phyloP scores from a whole-genome alignment of 2,797 vertebrate genomes.

The Lacerta viridis region DNA sequence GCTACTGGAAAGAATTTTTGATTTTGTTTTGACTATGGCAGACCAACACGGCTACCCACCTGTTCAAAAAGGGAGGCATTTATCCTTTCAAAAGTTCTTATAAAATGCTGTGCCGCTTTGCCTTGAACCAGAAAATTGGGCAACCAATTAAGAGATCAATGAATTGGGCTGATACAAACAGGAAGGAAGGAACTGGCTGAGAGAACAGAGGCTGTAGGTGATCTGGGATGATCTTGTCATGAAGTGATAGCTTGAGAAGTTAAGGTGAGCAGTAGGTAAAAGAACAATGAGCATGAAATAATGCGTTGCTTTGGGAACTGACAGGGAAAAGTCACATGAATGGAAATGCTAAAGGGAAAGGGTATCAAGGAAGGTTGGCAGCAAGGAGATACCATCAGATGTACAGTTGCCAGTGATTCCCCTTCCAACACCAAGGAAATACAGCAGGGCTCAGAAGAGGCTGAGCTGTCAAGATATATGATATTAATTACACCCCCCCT shows the following conservation, averaged over 20 bases:
- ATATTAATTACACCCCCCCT: slow-evolving; percentile 21
- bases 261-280: not conserved
- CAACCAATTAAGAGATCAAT: not conserved
- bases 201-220: not conserved
- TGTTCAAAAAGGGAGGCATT: not conserved
- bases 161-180: not conserved
- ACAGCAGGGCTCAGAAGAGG: slow-evolving; percentile 11
- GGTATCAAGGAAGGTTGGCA: not conserved
- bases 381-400: slow-evolving; percentile 15
- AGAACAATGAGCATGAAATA: slow-evolving; percentile 1
- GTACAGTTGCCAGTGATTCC: slow-evolving; percentile 1
- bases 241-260: slow-evolving; percentile 2
- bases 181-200: not conserved
- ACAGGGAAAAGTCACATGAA: slow-evolving; percentile 16
- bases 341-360: slow-evolving; percentile 22
- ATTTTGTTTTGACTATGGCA: no score
- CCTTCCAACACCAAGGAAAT: not conserved
- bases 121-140: not conserved
- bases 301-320: not conserved
- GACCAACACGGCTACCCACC: no score
- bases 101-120: not conserved
- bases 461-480: slow-evolving; percentile 25
- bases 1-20: no score
- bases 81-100: not conserved
- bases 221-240: not conserved